These are phyloP conservation scores for Vollenhovia emeryi DNA, from an alignment of 1,140 invertebrate genomes.

Conservation along the genomic window DNA sequence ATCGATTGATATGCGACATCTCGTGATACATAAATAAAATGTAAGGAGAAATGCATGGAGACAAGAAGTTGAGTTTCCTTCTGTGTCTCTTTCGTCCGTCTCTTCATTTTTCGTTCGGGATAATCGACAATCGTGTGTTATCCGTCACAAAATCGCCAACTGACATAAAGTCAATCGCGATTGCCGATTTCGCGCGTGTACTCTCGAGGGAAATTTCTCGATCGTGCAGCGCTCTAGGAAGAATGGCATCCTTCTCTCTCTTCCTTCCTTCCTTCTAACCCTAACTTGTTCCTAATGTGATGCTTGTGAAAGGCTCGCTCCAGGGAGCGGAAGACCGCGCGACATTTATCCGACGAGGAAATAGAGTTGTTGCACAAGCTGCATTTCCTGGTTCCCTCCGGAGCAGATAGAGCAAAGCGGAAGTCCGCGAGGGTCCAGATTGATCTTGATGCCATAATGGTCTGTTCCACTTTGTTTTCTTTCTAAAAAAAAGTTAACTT, in stretches of 20 bases:
- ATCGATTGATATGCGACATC: too few species aligned
- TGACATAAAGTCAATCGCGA: not conserved
- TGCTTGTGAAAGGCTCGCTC: constrained; percentile 35
- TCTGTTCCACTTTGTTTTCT: not conserved
- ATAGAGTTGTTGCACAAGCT: constrained; percentile 57
- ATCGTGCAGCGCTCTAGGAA: constrained; percentile 12
- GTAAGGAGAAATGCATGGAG: not conserved
- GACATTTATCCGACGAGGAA: constrained; percentile 52
- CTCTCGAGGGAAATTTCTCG: constrained; percentile 43
- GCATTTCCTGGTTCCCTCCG: constrained; percentile 22
- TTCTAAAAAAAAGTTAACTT: constrained; percentile 4
- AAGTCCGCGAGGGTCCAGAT: not conserved
- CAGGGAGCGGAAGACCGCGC: constrained; percentile 38
- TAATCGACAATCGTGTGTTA: not conserved
- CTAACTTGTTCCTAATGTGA: constrained; percentile 34
- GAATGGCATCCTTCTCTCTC: constrained; percentile 19
- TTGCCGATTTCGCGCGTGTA: constrained; percentile 5
- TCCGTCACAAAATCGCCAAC: not conserved
- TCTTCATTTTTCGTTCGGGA: not conserved
- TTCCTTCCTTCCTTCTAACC: constrained; percentile 22
- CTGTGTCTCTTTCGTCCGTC: not conserved
- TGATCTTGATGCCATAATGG: not conserved
- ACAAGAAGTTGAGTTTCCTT: not conserved
- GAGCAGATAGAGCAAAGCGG: constrained; percentile 7
- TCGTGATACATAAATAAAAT: not conserved